Percentiles rank a stretch among this genome's conserved stretches.
Evolutionary conservation across 2,797 vertebrate genomes (phyloP).

Genomic region (Coluber constrictor): DNA sequence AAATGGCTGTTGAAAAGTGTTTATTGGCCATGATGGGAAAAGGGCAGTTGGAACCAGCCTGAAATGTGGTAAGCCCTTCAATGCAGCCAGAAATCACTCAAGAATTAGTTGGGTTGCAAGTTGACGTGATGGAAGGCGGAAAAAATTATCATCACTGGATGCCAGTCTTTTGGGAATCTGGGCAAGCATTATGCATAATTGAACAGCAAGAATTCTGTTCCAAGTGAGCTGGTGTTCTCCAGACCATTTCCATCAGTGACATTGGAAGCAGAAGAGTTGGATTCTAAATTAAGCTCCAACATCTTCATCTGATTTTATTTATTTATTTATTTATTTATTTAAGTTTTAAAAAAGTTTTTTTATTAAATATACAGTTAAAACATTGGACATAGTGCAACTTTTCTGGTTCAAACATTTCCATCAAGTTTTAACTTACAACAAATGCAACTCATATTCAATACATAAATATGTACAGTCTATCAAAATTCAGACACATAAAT

Average conservation of each 20-base stretch:
- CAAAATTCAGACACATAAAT: no score
- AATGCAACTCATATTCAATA: no score
- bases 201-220: neutral
- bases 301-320: neutral
- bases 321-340: no score
- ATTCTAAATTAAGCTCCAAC: neutral
- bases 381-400: no score
- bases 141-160: neutral
- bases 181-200: neutral
- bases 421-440: no score
- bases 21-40: neutral
- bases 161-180: neutral
- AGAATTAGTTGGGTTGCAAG: neutral
- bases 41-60: neutral
- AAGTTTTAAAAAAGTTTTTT: no score
- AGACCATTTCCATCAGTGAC: neutral
- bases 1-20: neutral
- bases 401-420: no score
- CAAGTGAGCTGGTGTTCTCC: neutral
- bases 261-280: neutral
- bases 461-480: no score
- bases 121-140: neutral
- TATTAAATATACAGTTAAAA: no score
- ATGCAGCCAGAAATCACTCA: neutral
- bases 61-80: neutral